Conservation (phyloP, 2,113 vertebrate species). For the Nesogale talazaci region DNA sequence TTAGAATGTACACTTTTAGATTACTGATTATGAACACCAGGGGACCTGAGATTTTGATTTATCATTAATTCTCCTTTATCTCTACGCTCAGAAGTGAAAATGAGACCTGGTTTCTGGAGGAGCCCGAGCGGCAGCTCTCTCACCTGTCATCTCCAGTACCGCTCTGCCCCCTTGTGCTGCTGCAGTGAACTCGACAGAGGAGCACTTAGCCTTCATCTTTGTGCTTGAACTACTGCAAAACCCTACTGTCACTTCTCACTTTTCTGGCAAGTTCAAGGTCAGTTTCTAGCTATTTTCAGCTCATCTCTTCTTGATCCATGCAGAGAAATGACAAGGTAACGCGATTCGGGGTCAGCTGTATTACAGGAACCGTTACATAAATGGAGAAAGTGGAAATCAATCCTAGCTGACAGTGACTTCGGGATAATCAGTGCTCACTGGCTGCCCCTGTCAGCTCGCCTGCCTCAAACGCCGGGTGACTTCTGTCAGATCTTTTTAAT, state of each 20-base stretch:
- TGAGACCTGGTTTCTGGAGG: conserved; percentile 58
- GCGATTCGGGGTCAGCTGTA: conserved; percentile 94
- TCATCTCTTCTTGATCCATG: conserved; percentile 95
- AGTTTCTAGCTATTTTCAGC: conserved; percentile 95
- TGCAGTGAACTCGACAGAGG: conserved; percentile 79
- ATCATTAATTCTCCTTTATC: conserved; percentile 77
- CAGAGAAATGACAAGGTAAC: conserved; percentile 97
- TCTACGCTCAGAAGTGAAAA: conserved; percentile 64
- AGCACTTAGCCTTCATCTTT: conserved; percentile 76
- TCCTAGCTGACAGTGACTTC: conserved; percentile 98
- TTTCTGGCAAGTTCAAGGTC: conserved; percentile 94
- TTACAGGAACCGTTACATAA: conserved; percentile 94
- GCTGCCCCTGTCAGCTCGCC: conserved; percentile 90
- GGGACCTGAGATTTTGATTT: conserved; percentile 74
- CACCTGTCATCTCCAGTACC: conserved; percentile 89
- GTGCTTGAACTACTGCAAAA: conserved; percentile 75
- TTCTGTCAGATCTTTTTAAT: conserved; percentile 91
- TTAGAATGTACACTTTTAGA: conserved; percentile 77
- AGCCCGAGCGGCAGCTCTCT: conserved; percentile 8
- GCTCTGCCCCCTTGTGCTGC: conserved; percentile 94
- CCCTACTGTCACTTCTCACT: conserved; percentile 87
- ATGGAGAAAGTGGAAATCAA: conserved; percentile 94
- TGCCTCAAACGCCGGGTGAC: conserved; percentile 88
- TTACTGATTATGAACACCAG: conserved; percentile 78
- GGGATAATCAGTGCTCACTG: conserved; percentile 94